phyloP scores from a whole-genome alignment of 37 sponge, comb jelly and placozoan species.

The Lycopodina hypogea region DNA sequence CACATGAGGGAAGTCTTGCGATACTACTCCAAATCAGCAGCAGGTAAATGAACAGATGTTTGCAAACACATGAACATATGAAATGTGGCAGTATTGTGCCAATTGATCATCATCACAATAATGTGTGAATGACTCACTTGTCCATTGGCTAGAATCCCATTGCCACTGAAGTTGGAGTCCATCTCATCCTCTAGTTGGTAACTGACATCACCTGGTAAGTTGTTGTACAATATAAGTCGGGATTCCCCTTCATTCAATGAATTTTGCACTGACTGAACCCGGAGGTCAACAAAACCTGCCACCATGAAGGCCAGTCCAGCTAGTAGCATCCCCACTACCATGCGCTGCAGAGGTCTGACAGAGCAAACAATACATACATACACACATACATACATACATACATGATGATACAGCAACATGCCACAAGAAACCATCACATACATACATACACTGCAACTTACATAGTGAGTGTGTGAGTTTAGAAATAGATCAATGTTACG shows the following conservation, averaged over 20 bases:
- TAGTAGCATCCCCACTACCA: slow-evolving; percentile 85
- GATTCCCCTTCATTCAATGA: slow-evolving; percentile 27
- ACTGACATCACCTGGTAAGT: neutral
- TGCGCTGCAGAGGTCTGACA: slow-evolving; percentile 86
- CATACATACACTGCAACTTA: neutral
- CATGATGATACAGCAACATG: neutral
- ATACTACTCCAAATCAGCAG: too few relatives aligned
- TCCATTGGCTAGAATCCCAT: neutral
- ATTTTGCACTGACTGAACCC: slow-evolving; percentile 25
- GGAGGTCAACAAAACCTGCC: slow-evolving; percentile 82
- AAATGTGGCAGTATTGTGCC: too few relatives aligned
- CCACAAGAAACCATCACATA: neutral
- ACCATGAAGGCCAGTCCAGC: slow-evolving; percentile 84
- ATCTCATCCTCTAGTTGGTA: neutral
- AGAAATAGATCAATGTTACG: too few relatives aligned
- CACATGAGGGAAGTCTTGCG: too few relatives aligned
- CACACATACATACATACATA: neutral
- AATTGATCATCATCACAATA: too few relatives aligned
- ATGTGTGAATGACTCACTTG: too few relatives aligned
- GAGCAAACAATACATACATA: neutral
- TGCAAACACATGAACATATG: too few relatives aligned
- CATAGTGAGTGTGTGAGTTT: too few relatives aligned
- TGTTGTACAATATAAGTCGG: slow-evolving; percentile 19
- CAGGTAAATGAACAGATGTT: too few relatives aligned
- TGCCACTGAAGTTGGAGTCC: neutral